Conservation (phyloP, 2,797 vertebrate genomes). For the Chloroceryle amazona region DNA sequence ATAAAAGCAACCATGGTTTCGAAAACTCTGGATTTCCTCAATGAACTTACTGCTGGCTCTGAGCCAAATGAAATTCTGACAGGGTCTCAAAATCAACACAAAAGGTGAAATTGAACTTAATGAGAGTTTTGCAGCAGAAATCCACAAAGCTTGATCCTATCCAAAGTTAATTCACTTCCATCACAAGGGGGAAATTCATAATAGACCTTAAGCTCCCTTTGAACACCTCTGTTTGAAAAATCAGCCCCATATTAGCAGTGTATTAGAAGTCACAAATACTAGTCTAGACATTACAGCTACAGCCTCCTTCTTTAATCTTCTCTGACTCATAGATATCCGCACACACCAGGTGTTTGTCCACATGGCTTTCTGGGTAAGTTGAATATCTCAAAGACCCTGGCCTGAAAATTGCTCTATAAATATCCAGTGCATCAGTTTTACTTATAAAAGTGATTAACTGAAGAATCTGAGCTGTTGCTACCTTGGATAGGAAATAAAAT, state of each 20-base stretch:
- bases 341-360: neutral
- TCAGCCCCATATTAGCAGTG: neutral
- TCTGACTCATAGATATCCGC: neutral
- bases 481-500: conserved; percentile 31
- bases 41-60: neutral
- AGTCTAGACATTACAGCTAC: conserved; percentile 39
- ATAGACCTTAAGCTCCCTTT: conserved; percentile 34
- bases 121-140: conserved; percentile 29
- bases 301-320: conserved; percentile 19
- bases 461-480: conserved; percentile 20
- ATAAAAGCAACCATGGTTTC: neutral
- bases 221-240: conserved; percentile 20
- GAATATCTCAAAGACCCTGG: neutral
- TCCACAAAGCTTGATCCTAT: conserved; percentile 11
- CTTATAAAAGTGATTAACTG: conserved; percentile 42
- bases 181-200: conserved; percentile 2
- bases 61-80: conserved; percentile 23
- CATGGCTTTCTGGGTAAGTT: neutral
- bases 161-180: neutral
- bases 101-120: conserved; percentile 59
- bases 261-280: conserved; percentile 19
- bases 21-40: neutral
- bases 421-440: neutral
- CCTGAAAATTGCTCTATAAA: conserved; percentile 5
- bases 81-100: conserved; percentile 67